Percentiles rank a stretch among this genome's conserved stretches.
Conservation (phyloP, 2,797 vertebrate species). For the Malurus splendens region DNA sequence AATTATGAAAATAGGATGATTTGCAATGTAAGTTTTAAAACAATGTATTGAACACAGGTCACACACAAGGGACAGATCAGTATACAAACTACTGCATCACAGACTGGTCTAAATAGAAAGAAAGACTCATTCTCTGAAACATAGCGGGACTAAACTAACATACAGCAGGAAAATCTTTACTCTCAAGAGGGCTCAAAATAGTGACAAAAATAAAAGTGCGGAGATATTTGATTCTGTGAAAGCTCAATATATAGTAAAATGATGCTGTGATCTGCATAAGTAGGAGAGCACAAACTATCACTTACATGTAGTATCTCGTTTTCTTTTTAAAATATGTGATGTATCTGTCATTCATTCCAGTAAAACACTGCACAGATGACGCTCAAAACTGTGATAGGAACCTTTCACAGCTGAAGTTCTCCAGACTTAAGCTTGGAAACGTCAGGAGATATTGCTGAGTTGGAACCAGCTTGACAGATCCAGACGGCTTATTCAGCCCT, state of each 20-base stretch:
- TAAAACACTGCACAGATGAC: neutral
- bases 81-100: neutral
- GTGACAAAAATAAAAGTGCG: neutral
- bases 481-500: neutral
- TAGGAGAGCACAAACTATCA: neutral
- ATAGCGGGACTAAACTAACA: neutral
- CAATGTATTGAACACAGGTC: neutral
- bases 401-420: slow-evolving; percentile 15
- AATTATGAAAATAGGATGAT: neutral
- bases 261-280: neutral
- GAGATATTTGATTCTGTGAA: neutral
- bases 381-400: neutral
- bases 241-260: neutral
- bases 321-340: neutral
- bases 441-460: neutral
- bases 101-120: neutral
- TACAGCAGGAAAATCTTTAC: neutral
- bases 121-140: neutral
- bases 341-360: neutral
- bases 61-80: neutral
- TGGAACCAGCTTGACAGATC: neutral
- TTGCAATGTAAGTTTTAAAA: neutral
- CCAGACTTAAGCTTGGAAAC: neutral
- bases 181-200: neutral
- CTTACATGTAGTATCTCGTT: neutral